Base-by-base conservation (phyloP, 2,888 invertebrate genomes). In the Philopedon plagiatum region DNA sequence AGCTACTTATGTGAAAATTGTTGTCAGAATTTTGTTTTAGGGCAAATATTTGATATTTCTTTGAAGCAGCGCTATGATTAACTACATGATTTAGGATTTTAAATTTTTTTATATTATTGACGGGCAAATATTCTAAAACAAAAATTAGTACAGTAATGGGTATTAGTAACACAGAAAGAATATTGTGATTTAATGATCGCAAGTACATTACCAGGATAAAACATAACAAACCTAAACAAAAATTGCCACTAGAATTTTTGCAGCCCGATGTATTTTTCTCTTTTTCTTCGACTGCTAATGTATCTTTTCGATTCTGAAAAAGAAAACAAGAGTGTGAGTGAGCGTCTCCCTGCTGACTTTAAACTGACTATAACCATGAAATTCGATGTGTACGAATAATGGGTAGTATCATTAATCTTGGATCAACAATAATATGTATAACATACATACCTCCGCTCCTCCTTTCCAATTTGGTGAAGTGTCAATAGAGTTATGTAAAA, bases 401-500 rank as follows among this genome's bases (percentile, higher is more conserved):
- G n/a, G n/a, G n/a, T n/a, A n/a, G n/a, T n/a, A n/a, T n/a, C n/a
- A n/a, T n/a, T n/a, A n/a, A n/a, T n/a, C n/a, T n/a, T n/a, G n/a
- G n/a, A n/a, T n/a, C n/a, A n/a, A 26, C 26, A 26, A 37, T 37
- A 8, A 11, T 11, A 7, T 37, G n/a, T 19, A 41, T 44, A 23
- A 32, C 13, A 39, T 58, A 63, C 86, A 83, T 83, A 92, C 92
- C 88, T 91, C 89, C 77, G 91, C 90, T 89, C 71, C 71, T 9
- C 32, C 54, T 57, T 66, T 89, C 91, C 91, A 91, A 74, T 88
- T 88, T 51, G 88, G 86, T 13, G 87, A 84, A 76, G 76, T 74
- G 34, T 80, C 79, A 39, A 81, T 79, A 9, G 88, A 87, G 80
- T 92, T 92, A 77, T 89, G 89, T 49, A 87, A 86, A 62, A 89